phyloP scores from a whole-genome alignment of 1,140 invertebrate species.

The Asobara japonica region DNA sequence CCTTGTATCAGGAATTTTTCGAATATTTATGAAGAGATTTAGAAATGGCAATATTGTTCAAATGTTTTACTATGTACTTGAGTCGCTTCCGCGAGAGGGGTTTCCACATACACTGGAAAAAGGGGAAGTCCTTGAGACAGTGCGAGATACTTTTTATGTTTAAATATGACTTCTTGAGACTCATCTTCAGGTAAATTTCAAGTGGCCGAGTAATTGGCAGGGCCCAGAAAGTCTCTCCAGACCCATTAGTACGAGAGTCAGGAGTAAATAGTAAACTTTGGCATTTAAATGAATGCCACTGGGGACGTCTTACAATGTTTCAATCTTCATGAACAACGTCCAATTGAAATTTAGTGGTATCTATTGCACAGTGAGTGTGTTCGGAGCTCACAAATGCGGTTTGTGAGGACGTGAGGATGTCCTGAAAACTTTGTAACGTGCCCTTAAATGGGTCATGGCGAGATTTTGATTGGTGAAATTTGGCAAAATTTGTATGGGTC shows the following conservation, averaged over 20 bases:
- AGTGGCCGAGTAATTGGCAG: neutral
- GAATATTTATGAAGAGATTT: slow-evolving; percentile 48
- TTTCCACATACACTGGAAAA: slow-evolving; percentile 23
- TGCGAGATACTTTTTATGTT: slow-evolving; percentile 17
- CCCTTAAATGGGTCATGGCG: too few species aligned
- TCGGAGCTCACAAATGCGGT: too few species aligned
- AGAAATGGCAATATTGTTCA: slow-evolving; percentile 11
- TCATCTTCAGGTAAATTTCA: neutral
- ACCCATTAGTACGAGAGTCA: slow-evolving; percentile 23
- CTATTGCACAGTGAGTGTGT: too few species aligned
- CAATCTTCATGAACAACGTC: too few species aligned
- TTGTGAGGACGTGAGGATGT: too few species aligned
- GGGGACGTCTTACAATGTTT: too few species aligned
- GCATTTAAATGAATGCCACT: too few species aligned
- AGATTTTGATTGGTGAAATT: too few species aligned
- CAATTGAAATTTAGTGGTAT: too few species aligned
- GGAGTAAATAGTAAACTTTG: neutral
- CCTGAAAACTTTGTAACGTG: too few species aligned
- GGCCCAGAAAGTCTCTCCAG: slow-evolving; percentile 3
- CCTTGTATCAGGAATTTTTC: slow-evolving; percentile 33
- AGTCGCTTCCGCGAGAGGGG: neutral
- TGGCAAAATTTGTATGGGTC: too few species aligned
- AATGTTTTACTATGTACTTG: slow-evolving; percentile 27
- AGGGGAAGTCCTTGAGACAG: slow-evolving; percentile 42
- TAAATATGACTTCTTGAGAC: neutral